A percentile compares a stretch with the other conserved stretches of the same genome.
phyloP scores from a whole-genome alignment of 2,888 invertebrate species.

The Stomorhina lunata region DNA sequence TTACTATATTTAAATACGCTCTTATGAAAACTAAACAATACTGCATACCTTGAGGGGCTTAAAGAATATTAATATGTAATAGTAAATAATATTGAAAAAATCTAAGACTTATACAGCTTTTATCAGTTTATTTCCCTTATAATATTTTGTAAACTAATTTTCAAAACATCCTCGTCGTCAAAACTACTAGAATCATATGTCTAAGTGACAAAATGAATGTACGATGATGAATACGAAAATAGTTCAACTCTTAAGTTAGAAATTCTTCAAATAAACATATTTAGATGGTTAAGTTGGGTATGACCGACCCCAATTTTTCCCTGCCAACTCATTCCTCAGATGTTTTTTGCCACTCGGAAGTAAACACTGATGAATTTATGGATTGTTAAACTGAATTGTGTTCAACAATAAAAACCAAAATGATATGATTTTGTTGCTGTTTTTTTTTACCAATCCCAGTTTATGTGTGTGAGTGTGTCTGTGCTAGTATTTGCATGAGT shows the following conservation, averaged over 20 bases:
- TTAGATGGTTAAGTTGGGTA: no score
- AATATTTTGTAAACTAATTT: no score
- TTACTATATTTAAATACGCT: no score
- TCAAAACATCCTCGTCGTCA: neutral
- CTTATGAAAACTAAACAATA: no score
- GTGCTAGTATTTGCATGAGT: neutral
- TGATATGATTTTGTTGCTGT: slow-evolving; percentile 18
- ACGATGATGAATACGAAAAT: slow-evolving; percentile 47
- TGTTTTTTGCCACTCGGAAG: slow-evolving; percentile 6
- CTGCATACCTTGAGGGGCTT: no score
- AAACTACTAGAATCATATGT: neutral
- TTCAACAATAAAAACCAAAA: slow-evolving; percentile 54
- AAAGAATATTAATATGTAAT: no score
- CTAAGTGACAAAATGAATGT: slow-evolving; percentile 33
- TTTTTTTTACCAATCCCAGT: neutral
- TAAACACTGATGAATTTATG: slow-evolving; percentile 60
- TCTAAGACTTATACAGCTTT: no score
- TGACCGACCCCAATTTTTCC: no score
- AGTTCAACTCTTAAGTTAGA: slow-evolving; percentile 8
- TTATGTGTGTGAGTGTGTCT: slow-evolving; percentile 11
- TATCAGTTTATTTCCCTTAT: no score
- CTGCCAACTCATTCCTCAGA: no score
- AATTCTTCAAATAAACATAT: no score
- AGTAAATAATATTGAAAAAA: no score
- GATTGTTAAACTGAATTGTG: slow-evolving; percentile 62